A percentile compares a stretch with the other conserved stretches of the same genome.
phyloP scores from a whole-genome alignment of 2,113 vertebrate genomes.

The Pelecanus crispus region DNA sequence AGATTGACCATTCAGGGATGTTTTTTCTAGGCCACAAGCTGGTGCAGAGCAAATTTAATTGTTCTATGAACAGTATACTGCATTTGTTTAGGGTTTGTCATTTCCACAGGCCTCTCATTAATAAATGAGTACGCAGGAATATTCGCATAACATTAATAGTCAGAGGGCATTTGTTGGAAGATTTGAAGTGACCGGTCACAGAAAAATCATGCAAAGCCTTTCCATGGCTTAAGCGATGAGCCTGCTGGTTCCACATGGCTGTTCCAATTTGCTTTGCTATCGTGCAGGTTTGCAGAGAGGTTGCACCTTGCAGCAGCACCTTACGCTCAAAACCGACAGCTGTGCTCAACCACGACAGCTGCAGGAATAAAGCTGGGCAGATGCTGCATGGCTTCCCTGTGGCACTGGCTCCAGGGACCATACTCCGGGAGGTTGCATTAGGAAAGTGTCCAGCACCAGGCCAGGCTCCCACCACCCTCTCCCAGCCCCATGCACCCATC shows the following conservation, averaged over 20 bases:
- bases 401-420: background rate
- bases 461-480: background rate
- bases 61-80: background rate
- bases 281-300: background rate
- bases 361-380: background rate
- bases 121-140: background rate
- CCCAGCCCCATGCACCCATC: background rate
- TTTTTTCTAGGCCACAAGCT: conserved; percentile 24
- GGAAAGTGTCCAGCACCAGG: background rate
- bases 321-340: background rate
- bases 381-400: background rate
- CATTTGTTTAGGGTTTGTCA: conserved; percentile 18
- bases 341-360: background rate
- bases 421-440: background rate
- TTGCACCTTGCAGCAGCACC: background rate
- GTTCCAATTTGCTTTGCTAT: background rate
- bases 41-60: conserved; percentile 32
- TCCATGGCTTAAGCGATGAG: background rate
- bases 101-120: background rate
- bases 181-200: background rate
- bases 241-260: background rate
- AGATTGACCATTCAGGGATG: background rate
- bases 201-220: background rate
- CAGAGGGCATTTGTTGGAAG: background rate
- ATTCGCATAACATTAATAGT: background rate